Evolutionary conservation across 2,888 invertebrate genomes (phyloP).

Genomic region (Ligdia adustata): DNA sequence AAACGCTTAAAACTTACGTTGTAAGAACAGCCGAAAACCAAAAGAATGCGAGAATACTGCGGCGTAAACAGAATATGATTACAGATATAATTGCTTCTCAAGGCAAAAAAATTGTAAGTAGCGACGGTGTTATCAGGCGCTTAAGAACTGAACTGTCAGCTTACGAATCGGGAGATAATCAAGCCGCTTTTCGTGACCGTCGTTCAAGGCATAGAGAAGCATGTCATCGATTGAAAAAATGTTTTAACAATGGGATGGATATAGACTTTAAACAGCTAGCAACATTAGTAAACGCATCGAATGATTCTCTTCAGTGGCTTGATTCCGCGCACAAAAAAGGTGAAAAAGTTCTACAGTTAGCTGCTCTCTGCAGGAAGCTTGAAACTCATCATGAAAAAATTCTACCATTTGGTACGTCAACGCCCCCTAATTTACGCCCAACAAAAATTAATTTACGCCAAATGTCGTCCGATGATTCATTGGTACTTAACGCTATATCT

Average conservation of each 20-base stretch:
- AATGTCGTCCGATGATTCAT: constrained; percentile 56
- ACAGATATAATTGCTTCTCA: constrained; percentile 74
- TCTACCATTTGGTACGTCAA: constrained; percentile 60
- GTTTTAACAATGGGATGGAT: constrained; percentile 53
- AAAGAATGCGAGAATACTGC: constrained; percentile 66
- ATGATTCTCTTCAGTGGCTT: constrained; percentile 68
- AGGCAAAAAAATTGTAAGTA: constrained; percentile 70
- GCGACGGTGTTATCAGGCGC: constrained; percentile 60
- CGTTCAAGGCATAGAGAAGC: constrained; percentile 68
- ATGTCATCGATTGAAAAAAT: constrained; percentile 58
- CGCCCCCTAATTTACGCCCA: constrained; percentile 54
- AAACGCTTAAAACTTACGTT: constrained; percentile 65
- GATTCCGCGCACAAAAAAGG: constrained; percentile 69
- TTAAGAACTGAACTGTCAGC: constrained; percentile 65
- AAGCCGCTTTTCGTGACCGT: constrained; percentile 70
- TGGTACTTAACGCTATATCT: constrained; percentile 60
- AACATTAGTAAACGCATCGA: constrained; percentile 62
- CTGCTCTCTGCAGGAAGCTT: constrained; percentile 80
- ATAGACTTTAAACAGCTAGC: constrained; percentile 59
- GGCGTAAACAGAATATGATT: constrained; percentile 72
- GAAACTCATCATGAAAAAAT: constrained; percentile 83
- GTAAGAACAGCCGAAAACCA: constrained; percentile 69
- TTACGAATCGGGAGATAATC: constrained; percentile 75
- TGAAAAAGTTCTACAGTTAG: constrained; percentile 77
- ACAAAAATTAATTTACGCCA: constrained; percentile 48